Percentiles rank a stretch among this genome's conserved stretches.
Conservation (phyloP, 2,113 vertebrate species). For the Sylvia atricapilla region DNA sequence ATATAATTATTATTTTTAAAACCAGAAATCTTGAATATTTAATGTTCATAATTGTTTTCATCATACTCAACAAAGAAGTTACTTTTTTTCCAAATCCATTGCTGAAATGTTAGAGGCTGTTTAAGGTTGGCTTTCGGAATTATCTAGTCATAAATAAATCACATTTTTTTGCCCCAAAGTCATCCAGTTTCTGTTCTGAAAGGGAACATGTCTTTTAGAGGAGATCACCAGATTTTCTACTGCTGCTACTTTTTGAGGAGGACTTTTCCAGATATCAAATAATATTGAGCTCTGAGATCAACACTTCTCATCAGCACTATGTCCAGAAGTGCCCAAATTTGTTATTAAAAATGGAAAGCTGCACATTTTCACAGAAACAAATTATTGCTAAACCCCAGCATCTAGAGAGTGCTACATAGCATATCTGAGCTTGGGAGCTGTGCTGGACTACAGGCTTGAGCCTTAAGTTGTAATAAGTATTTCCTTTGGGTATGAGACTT, state of each 20-base stretch:
- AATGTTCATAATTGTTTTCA: conserved; percentile 42
- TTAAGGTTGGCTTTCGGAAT: neutral
- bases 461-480: neutral
- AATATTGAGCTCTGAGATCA: neutral
- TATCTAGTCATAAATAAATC: neutral
- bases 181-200: neutral
- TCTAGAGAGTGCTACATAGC: neutral
- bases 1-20: conserved; percentile 45
- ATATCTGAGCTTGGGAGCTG: neutral
- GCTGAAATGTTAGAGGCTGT: neutral
- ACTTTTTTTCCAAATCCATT: neutral
- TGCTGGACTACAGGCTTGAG: neutral
- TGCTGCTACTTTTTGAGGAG: neutral
- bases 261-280: neutral
- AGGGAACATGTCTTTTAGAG: neutral
- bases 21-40: neutral
- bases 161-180: neutral
- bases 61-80: neutral
- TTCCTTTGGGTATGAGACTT: neutral
- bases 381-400: neutral
- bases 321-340: neutral
- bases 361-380: neutral
- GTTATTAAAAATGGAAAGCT: neutral
- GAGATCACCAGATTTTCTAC: neutral
- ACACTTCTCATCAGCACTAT: neutral